A percentile compares a stretch with the other conserved stretches of the same genome.
phyloP scores from a whole-genome alignment of 2,888 invertebrate species.

The Amiota minor region DNA sequence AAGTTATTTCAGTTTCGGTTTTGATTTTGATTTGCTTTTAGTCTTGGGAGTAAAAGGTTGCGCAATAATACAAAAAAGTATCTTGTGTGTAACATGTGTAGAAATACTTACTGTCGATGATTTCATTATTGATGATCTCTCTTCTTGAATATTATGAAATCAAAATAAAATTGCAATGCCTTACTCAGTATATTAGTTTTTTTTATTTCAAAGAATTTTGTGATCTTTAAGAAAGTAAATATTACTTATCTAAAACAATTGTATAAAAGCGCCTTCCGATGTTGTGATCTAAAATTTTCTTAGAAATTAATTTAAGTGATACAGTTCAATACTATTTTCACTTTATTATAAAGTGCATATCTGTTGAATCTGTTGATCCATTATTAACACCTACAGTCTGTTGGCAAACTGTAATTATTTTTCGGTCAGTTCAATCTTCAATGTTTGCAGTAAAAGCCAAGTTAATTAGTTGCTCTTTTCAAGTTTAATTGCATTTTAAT shows the following conservation, averaged over 20 bases:
- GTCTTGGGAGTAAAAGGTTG: slow-evolving; percentile 9
- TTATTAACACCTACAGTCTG: too few relatives aligned
- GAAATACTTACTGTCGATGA: not conserved
- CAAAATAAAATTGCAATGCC: too few relatives aligned
- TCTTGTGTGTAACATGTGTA: not conserved
- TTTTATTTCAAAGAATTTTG: too few relatives aligned
- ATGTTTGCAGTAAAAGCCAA: not conserved
- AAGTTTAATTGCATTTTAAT: slow-evolving; percentile 28
- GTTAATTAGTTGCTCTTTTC: slow-evolving; percentile 15
- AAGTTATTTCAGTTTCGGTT: not conserved
- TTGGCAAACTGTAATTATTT: not conserved
- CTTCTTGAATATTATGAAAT: too few relatives aligned
- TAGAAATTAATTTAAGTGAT: too few relatives aligned
- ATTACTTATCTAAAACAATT: too few relatives aligned
- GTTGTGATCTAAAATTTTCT: not conserved
- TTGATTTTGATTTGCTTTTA: not conserved
- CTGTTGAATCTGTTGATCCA: too few relatives aligned
- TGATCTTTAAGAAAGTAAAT: too few relatives aligned
- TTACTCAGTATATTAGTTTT: too few relatives aligned
- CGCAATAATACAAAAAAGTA: slow-evolving; percentile 8
- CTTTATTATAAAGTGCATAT: too few relatives aligned
- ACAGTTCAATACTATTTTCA: too few relatives aligned
- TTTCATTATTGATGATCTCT: slow-evolving; percentile 8
- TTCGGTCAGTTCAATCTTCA: not conserved
- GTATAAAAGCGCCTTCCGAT: too few relatives aligned